These are phyloP conservation scores for Rostratula benghalensis DNA, from an alignment of 2,113 vertebrate species.

Conservation along the genomic window DNA sequence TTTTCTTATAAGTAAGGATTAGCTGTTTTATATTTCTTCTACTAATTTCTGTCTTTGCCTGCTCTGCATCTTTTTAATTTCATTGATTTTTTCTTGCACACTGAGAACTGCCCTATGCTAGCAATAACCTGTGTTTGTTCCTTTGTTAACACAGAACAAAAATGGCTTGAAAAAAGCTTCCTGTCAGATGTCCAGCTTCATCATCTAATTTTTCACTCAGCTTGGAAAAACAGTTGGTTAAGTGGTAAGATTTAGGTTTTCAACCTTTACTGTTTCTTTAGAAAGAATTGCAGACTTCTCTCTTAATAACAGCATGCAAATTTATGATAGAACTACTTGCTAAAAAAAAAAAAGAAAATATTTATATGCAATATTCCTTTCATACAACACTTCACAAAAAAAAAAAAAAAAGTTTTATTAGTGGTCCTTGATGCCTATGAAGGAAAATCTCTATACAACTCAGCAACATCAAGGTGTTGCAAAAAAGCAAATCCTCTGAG, in stretches of 20 bases:
- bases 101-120: neutral
- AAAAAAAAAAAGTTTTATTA: neutral
- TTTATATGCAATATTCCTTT: neutral
- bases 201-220: neutral
- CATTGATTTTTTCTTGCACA: neutral
- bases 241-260: neutral
- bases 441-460: conserved; percentile 14
- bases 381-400: neutral
- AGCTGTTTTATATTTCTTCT: neutral
- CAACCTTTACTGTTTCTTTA: neutral
- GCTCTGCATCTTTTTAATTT: neutral
- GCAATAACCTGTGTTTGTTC: neutral
- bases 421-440: neutral
- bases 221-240: neutral
- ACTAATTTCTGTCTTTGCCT: neutral
- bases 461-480: neutral
- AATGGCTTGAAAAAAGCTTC: neutral
- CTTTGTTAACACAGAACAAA: neutral
- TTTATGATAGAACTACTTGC: neutral
- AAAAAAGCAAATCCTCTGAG: neutral
- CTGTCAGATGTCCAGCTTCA: neutral
- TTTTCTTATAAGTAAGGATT: neutral
- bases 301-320: neutral
- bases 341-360: neutral
- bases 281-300: neutral